phyloP scores from a whole-genome alignment of 2,797 vertebrate genomes.

The Pangasius sanitwongsei region DNA sequence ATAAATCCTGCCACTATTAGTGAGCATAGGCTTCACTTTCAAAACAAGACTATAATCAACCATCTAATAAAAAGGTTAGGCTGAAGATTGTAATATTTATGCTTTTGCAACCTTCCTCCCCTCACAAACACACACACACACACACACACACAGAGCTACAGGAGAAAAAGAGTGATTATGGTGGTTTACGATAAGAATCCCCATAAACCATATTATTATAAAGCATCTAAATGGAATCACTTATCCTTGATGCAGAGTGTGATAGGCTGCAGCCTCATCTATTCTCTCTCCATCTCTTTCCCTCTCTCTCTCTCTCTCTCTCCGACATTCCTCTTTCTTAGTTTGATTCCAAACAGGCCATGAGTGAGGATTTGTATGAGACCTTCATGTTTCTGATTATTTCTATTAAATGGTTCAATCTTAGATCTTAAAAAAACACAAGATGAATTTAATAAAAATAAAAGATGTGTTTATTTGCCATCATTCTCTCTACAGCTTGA shows the following conservation, averaged over 20 bases:
- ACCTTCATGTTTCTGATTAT: slow-evolving; percentile 7
- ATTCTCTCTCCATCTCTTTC: slow-evolving; percentile 15
- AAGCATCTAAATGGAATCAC: slow-evolving; percentile 82
- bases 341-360: slow-evolving; percentile 10
- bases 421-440: neutral
- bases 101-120: slow-evolving; percentile 51
- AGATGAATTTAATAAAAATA: neutral
- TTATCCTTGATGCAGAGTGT: slow-evolving; percentile 75
- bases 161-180: slow-evolving; percentile 71
- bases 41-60: slow-evolving; percentile 71
- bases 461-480: neutral
- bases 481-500: neutral
- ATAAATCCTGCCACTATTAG: slow-evolving; percentile 24
- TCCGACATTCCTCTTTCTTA: neutral
- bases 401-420: slow-evolving; percentile 17
- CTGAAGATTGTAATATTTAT: slow-evolving; percentile 67
- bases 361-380: slow-evolving; percentile 3
- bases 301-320: neutral
- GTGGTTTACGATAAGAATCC: slow-evolving; percentile 76
- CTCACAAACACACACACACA: slow-evolving; percentile 56
- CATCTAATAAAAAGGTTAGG: slow-evolving; percentile 62
- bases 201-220: slow-evolving; percentile 78
- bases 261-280: slow-evolving; percentile 73
- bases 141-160: slow-evolving; percentile 58
- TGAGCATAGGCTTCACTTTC: slow-evolving; percentile 23